Conservation (phyloP, 2,888 invertebrate genomes). For the Pegoplata infirma region DNA sequence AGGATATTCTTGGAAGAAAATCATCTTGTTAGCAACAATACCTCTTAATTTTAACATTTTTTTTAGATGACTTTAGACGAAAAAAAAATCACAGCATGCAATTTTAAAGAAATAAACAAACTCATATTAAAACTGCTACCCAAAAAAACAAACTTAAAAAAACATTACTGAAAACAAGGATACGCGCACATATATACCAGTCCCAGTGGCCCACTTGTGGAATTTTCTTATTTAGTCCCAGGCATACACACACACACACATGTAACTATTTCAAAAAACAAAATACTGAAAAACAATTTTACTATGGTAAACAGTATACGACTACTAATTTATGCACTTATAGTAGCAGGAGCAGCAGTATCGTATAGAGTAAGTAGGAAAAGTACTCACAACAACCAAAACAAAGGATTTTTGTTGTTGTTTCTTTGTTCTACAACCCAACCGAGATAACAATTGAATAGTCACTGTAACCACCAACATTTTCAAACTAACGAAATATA, state of each 20-base stretch:
- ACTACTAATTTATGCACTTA: conserved; percentile 45
- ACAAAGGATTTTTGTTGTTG: conserved; percentile 17
- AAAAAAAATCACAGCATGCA: background rate
- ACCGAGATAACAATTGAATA: conserved; percentile 31
- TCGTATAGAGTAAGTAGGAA: conserved; percentile 1
- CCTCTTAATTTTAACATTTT: conserved; percentile 22
- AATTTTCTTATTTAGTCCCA: too few relatives aligned
- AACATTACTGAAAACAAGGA: background rate
- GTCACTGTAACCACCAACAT: conserved; percentile 3
- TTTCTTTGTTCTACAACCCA: background rate
- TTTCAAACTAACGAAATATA: conserved; percentile 2
- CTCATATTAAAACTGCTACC: background rate
- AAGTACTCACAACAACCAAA: conserved; percentile 9
- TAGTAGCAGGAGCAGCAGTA: background rate
- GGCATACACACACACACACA: too few relatives aligned
- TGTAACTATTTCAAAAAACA: background rate
- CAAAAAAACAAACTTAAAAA: background rate
- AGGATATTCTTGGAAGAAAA: background rate
- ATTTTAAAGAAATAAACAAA: background rate
- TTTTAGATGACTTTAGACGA: background rate
- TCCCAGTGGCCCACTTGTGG: background rate
- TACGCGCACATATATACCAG: too few relatives aligned
- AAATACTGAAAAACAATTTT: background rate
- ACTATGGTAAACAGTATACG: background rate
- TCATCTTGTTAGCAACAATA: conserved; percentile 26